These are phyloP conservation scores for Platyscapa corneri DNA, from an alignment of 1,140 invertebrate genomes.

Conservation along the genomic window DNA sequence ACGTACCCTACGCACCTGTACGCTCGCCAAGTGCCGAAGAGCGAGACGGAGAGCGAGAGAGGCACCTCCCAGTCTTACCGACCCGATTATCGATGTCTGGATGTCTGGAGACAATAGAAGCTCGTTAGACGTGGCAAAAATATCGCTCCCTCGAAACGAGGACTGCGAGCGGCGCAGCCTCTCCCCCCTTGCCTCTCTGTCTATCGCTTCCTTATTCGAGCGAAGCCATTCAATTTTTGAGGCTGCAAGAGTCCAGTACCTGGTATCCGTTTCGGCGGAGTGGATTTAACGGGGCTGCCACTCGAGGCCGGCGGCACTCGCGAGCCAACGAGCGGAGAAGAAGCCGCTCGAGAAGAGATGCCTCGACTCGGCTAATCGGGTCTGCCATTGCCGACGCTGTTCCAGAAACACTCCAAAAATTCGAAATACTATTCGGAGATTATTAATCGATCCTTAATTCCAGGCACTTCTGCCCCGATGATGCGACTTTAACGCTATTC, in stretches of 20 bases:
- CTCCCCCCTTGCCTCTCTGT: slow-evolving; percentile 42
- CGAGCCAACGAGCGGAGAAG: too few species aligned
- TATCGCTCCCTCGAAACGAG: slow-evolving; percentile 54
- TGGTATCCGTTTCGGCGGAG: too few species aligned
- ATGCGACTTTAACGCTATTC: too few species aligned
- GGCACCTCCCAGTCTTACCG: slow-evolving; percentile 50
- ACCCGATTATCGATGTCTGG: slow-evolving; percentile 68
- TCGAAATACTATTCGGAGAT: too few species aligned
- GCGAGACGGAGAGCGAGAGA: not conserved
- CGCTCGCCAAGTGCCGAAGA: too few species aligned
- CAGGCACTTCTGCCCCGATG: too few species aligned
- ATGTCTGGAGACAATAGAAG: slow-evolving; percentile 67
- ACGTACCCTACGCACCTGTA: too few species aligned
- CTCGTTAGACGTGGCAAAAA: slow-evolving; percentile 65
- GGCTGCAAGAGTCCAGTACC: not conserved
- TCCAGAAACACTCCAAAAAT: too few species aligned
- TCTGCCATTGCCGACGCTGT: too few species aligned
- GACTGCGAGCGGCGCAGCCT: too few species aligned
- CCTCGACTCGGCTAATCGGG: not conserved
- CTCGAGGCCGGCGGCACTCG: not conserved
- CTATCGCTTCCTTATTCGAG: slow-evolving; percentile 69
- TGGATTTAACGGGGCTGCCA: not conserved
- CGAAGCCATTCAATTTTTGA: not conserved
- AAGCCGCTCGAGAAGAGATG: not conserved
- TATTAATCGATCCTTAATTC: too few species aligned